Base-by-base conservation (phyloP, 2,888 invertebrate species). In the Lycocerus yunnanus region DNA sequence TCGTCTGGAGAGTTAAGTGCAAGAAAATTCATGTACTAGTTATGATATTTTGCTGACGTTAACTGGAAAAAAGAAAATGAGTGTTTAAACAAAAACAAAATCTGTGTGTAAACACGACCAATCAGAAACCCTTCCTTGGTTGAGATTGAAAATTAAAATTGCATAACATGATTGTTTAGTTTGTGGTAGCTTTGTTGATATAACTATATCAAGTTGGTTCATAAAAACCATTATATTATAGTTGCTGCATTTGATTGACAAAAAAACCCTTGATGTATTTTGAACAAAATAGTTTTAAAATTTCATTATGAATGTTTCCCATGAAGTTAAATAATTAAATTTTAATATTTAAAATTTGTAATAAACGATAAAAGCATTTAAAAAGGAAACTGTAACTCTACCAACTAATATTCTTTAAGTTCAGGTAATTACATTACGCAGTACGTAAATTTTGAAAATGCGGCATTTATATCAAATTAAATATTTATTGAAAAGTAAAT, bases 21-120 rank as follows among this genome's bases (percentile, higher is more conserved):
- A 63, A 60, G 60, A 70, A n/a, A n/a, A n/a, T n/a, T 76, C 79
- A 79, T 81, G 78, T 78, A 81, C 81, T 80, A 80, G 79, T 81
- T 79, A 80, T 79, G 80, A 81, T 75, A 73, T 66, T 69, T 72
- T 27, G 63, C 71, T 72, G 65, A 68, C 66, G 76, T 78, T 76
- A 79, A 75, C 75, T 76, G 73, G 68, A 68, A 27, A 68, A 72
- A 66, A 60, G 72, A 69, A 71, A 77, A 73, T 72, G 75, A 78
- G 78, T 77, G 77, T 76, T 77, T 77, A 77, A 76, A 76, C 72
- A 72, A 76, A 76, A 74, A 71, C 77, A 43, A 43, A 43, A 43
- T 69, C 69, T 67, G 61, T 43, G 58, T 71, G 74, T 71, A 78
- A 78, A 76, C 73, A 15, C 59, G 68, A 59, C 78, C 77, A 78